Conservation (phyloP, 2,797 vertebrate genomes). For the Cuculus canorus region DNA sequence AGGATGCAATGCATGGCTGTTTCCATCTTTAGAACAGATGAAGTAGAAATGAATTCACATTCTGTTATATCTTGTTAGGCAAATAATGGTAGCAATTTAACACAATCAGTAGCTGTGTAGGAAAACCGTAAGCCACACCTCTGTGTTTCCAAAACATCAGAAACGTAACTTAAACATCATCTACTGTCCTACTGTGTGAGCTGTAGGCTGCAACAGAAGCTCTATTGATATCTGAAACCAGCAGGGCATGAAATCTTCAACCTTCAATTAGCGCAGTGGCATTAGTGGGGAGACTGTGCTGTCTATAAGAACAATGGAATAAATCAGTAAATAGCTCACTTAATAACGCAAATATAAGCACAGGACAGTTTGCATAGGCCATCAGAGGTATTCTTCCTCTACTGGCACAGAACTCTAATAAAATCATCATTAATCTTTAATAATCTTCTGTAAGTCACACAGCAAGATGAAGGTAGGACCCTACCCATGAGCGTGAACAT, state of each 20-base stretch:
- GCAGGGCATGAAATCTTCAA: background rate
- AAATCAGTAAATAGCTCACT: background rate
- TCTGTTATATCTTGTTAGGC: background rate
- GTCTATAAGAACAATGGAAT: background rate
- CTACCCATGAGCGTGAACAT: background rate
- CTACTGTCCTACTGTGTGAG: accelerated
- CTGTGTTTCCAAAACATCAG: background rate
- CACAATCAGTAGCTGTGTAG: background rate
- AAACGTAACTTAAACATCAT: background rate
- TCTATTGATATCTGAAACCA: background rate
- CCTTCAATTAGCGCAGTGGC: accelerated
- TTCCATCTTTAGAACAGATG: background rate
- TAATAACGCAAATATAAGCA: accelerated
- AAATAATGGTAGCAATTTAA: background rate
- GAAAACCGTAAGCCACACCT: background rate
- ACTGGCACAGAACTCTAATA: background rate
- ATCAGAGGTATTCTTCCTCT: background rate
- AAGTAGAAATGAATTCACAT: background rate
- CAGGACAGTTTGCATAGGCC: background rate
- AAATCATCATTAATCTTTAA: background rate
- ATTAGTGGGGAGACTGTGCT: background rate
- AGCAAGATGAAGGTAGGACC: background rate
- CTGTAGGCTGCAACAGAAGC: background rate
- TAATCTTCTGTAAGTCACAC: background rate
- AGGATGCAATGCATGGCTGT: background rate